These are phyloP conservation scores for Catostylus mosaicus DNA, from an alignment of 30 jellyfish, hydroid and myxozoan species.

Conservation along the genomic window DNA sequence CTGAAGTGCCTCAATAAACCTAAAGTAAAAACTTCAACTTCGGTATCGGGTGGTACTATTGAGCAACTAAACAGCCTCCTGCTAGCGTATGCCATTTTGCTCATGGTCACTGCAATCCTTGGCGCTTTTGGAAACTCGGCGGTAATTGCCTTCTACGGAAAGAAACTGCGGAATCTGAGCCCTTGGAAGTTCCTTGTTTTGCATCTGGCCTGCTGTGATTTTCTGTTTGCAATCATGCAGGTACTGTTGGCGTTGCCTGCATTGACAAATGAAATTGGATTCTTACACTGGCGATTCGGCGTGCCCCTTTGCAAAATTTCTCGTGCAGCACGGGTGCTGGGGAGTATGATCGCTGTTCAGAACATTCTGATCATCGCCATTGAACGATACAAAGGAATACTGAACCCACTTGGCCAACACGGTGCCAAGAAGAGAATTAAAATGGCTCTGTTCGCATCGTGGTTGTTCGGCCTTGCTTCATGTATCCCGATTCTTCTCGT, in stretches of 20 bases:
- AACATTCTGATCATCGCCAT: constrained; percentile 37
- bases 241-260: constrained; percentile 6
- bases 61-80: no score
- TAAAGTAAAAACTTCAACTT: no score
- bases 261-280: background rate
- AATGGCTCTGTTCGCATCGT: constrained; percentile 1
- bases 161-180: constrained; percentile 16
- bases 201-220: constrained; percentile 59
- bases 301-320: background rate
- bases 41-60: no score
- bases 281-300: constrained; percentile 14
- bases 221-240: constrained; percentile 36
- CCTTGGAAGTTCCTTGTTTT: constrained; percentile 18
- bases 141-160: constrained; percentile 31
- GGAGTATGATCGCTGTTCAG: constrained; percentile 37
- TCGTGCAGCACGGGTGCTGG: constrained; percentile 16
- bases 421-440: constrained; percentile 4
- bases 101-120: constrained; percentile 1
- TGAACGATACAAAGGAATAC: constrained; percentile 35
- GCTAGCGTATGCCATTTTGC: constrained; percentile 11
- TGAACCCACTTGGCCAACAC: constrained; percentile 15
- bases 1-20: no score
- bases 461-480: constrained; percentile 14
- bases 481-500: constrained; percentile 1
- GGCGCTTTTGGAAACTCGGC: constrained; percentile 49